Base-by-base conservation (phyloP, 2,113 vertebrate species). In the Suncus etruscus region DNA sequence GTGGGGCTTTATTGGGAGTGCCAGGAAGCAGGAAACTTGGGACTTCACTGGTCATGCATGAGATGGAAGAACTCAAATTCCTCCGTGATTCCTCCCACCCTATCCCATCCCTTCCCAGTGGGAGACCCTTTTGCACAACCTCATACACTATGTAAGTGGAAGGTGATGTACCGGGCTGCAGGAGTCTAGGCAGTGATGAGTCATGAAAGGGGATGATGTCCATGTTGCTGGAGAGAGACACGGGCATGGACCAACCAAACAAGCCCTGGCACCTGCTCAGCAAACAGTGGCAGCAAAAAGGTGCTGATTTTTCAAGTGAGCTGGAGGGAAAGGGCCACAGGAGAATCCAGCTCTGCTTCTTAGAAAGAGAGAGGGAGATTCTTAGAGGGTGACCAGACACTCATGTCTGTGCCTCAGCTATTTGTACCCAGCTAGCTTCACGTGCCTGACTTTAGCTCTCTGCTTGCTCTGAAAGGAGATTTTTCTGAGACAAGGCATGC, bases 341-440 rank as follows among this genome's bases (percentile, higher is more conserved):
- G 81, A 22, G 27, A 22, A 69, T 31, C 32, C 48, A 18, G 69
- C 6, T 22, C 58, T 16, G 15, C 18, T 20, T 20, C 58, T 61
- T 20, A 61, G 58, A 79, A n/a, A 20, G 2, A 58, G 74, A 68
- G 63, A 83, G 25, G 72, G 31, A 0, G 51, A 89, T 78, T 18
- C 45, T 39, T 16, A 1, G 22, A 0, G 27, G 25, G 11, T 0
- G 39, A 39, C 5, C 39, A 39, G 39, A 39, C 3, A 3, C 0
- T 72, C 1, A 1, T 2, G 29, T 50, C 29, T 72, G 29, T 45
- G 47, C 16, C 50, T 0, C 0, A 27, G 25, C 29, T 1, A 20
- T 72, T 48, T 27, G 1, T 7, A 16, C 16, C 3, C 51, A 31
- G 24, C 18, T 2, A 31, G 24, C 18, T 2, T 8, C 3, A 1